Evolutionary conservation across 2,797 vertebrate species (phyloP).

Genomic region (Coilia nasus): DNA sequence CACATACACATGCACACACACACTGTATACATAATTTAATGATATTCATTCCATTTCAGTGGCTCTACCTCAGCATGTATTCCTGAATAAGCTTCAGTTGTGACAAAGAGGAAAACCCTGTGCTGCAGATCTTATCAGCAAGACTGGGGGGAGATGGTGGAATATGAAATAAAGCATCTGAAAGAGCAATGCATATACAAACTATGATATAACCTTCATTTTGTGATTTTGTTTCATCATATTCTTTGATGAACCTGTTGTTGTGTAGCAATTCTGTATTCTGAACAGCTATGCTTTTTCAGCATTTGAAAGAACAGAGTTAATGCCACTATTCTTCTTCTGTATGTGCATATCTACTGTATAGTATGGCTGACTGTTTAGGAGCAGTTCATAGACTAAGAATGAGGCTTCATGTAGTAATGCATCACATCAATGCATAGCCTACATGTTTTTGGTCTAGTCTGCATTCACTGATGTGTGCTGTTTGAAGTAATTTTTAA

Average conservation of each 20-base stretch:
- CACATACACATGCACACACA: background rate
- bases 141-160: background rate
- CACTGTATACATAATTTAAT: background rate
- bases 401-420: background rate
- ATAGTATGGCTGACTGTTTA: no score
- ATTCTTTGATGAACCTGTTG: no score
- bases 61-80: constrained; percentile 74
- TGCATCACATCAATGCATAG: background rate
- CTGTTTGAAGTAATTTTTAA: background rate
- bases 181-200: background rate
- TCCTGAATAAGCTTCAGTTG: constrained; percentile 52
- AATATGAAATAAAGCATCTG: no score
- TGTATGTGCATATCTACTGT: no score
- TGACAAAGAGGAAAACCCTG: background rate
- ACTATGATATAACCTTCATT: background rate
- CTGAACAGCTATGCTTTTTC: no score
- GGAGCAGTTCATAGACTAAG: background rate
- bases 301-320: no score
- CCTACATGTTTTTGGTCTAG: background rate
- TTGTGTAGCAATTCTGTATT: no score
- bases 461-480: background rate
- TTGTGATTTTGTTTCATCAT: background rate
- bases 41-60: constrained; percentile 63
- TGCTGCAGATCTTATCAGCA: background rate
- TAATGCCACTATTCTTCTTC: no score